Evolutionary conservation across 2,888 invertebrate genomes (phyloP).

Genomic region (Agapostemon virescens): DNA sequence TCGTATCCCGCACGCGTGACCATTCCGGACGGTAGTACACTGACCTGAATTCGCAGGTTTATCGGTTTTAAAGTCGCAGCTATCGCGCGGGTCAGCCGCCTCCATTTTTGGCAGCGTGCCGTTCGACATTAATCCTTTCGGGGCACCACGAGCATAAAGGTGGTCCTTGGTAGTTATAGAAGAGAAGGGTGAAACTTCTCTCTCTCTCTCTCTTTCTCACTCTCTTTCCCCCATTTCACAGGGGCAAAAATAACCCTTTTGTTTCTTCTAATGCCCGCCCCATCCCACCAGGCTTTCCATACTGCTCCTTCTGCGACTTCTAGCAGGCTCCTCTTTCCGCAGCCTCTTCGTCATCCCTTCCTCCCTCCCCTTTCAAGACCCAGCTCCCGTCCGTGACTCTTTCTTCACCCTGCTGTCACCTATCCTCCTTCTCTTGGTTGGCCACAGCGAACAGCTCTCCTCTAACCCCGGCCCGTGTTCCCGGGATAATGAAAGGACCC

Average conservation of each 20-base stretch:
- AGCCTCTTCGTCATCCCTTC: constrained; percentile 26
- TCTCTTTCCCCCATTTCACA: constrained; percentile 59
- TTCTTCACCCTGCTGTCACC: constrained; percentile 23
- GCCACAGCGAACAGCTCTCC: constrained; percentile 19
- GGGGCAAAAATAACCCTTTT: constrained; percentile 68
- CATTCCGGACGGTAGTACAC: constrained; percentile 32
- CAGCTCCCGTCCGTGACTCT: constrained; percentile 3
- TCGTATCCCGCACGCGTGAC: constrained; percentile 7
- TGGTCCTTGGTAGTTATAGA: constrained; percentile 42
- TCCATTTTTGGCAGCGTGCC: constrained; percentile 76
- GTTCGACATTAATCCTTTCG: constrained; percentile 75
- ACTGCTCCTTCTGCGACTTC: neutral
- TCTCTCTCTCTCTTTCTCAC: no score
- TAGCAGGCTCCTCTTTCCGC: neutral
- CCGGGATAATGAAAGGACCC: constrained; percentile 68
- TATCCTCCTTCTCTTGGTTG: constrained; percentile 1
- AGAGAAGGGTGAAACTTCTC: constrained; percentile 48
- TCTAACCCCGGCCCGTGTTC: constrained; percentile 50
- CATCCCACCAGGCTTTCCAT: neutral
- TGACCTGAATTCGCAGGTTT: constrained; percentile 42
- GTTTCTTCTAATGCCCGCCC: constrained; percentile 65
- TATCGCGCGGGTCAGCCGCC: constrained; percentile 71
- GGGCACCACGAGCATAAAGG: constrained; percentile 66
- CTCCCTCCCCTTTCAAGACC: constrained; percentile 24
- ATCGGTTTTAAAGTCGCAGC: constrained; percentile 43